Conservation (phyloP, 2,888 invertebrate species). For the Heteropelma amictum region DNA sequence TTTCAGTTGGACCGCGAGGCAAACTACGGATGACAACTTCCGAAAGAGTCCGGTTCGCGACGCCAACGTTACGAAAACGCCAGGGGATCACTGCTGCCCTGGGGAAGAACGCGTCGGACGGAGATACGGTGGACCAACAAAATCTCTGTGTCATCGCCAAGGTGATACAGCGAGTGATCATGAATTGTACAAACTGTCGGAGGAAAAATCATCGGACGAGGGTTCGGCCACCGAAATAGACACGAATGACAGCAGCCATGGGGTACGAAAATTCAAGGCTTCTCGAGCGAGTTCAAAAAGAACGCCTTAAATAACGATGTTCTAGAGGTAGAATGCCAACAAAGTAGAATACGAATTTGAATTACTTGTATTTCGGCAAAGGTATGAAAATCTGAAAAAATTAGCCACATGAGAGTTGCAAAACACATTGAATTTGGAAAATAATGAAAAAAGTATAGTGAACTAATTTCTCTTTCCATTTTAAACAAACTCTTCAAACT, state of each 20-base stretch:
- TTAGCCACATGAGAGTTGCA: too few relatives aligned
- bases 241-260: constrained; percentile 25
- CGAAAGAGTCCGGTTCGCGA: constrained; percentile 21
- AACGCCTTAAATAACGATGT: background rate
- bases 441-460: too few relatives aligned
- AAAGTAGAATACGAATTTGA: too few relatives aligned
- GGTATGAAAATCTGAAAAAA: too few relatives aligned
- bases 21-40: constrained; percentile 29
- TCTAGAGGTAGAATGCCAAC: too few relatives aligned
- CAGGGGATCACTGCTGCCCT: constrained; percentile 9
- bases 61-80: background rate
- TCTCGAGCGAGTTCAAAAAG: background rate
- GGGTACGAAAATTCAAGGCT: constrained; percentile 2
- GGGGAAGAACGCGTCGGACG: constrained; percentile 13
- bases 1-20: constrained; percentile 30
- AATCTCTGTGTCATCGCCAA: constrained; percentile 22
- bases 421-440: too few relatives aligned
- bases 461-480: too few relatives aligned
- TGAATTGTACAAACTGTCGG: constrained; percentile 35
- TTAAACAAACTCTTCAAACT: too few relatives aligned
- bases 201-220: constrained; percentile 47
- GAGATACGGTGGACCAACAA: constrained; percentile 19
- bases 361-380: too few relatives aligned
- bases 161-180: constrained; percentile 26
- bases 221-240: constrained; percentile 34